These are phyloP conservation scores for Tipula vernalis DNA, from an alignment of 2,888 invertebrate species.

Conservation along the genomic window DNA sequence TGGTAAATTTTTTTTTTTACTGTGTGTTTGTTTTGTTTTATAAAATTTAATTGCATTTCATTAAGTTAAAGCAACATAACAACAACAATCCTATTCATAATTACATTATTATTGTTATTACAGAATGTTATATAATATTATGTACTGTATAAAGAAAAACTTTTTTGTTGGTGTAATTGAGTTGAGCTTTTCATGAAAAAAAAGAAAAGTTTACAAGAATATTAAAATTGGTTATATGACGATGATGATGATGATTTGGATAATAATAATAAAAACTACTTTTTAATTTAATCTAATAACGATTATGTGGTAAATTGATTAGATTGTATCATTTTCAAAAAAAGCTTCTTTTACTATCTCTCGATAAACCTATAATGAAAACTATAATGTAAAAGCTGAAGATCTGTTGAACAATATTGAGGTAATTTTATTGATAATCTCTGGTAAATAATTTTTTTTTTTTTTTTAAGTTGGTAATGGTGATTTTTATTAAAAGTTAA, in stretches of 20 bases:
- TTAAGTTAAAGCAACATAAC: background rate
- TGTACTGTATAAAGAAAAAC: background rate
- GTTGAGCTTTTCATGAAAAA: background rate
- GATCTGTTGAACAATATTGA: background rate
- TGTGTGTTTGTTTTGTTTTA: background rate
- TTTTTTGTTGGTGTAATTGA: background rate
- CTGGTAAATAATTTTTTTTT: background rate
- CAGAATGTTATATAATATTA: background rate
- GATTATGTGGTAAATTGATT: background rate
- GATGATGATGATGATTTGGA: background rate
- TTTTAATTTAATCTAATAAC: background rate
- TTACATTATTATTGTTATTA: background rate
- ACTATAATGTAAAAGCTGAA: background rate
- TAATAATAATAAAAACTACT: background rate
- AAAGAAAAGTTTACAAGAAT: background rate
- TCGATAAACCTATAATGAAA: background rate
- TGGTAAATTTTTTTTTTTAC: background rate
- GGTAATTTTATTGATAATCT: background rate
- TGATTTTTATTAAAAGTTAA: too few relatives aligned
- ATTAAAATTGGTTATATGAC: background rate
- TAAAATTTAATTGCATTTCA: constrained; percentile 4
- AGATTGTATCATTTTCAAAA: background rate
- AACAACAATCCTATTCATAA: background rate
- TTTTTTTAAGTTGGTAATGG: too few relatives aligned
- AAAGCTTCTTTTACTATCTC: background rate